Evolutionary conservation across 2,113 vertebrate genomes (phyloP).

Genomic region (Gopherus evgoodei): DNA sequence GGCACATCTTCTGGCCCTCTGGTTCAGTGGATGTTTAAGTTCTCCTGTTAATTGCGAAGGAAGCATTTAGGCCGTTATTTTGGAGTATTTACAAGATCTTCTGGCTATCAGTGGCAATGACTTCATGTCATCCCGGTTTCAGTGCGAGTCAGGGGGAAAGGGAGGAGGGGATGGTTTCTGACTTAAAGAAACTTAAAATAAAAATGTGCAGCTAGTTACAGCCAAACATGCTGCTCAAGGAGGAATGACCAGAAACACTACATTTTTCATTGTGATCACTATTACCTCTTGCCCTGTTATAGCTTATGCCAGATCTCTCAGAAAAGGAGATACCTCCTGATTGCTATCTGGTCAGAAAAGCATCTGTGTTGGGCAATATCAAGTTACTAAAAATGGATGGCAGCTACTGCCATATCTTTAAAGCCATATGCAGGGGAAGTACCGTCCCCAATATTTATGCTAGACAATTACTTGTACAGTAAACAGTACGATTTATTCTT

Average conservation of each 20-base stretch:
- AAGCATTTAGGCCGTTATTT: not conserved
- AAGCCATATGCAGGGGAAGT: not conserved
- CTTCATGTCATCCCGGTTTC: not conserved
- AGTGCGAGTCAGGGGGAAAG: not conserved
- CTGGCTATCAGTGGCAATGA: not conserved
- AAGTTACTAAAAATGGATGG: not conserved
- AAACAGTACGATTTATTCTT: not conserved
- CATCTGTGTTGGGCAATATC: not conserved
- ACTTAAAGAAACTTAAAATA: not conserved
- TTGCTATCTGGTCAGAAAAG: not conserved
- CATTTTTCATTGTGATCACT: not conserved
- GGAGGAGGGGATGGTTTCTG: not conserved
- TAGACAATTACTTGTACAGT: not conserved
- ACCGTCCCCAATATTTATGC: too few species aligned
- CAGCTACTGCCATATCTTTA: not conserved
- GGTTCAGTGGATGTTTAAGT: rapidly evolving
- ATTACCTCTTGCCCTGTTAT: not conserved
- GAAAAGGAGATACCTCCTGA: not conserved
- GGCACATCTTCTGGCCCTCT: not conserved
- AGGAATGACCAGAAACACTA: not conserved
- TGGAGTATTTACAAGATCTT: not conserved
- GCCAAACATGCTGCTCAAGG: not conserved
- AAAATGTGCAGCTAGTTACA: not conserved
- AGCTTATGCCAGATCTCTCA: not conserved
- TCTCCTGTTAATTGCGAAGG: not conserved